These are phyloP conservation scores for Schizothorax lantsangensis DNA, from an alignment of 2,797 vertebrate species.

Conservation along the genomic window DNA sequence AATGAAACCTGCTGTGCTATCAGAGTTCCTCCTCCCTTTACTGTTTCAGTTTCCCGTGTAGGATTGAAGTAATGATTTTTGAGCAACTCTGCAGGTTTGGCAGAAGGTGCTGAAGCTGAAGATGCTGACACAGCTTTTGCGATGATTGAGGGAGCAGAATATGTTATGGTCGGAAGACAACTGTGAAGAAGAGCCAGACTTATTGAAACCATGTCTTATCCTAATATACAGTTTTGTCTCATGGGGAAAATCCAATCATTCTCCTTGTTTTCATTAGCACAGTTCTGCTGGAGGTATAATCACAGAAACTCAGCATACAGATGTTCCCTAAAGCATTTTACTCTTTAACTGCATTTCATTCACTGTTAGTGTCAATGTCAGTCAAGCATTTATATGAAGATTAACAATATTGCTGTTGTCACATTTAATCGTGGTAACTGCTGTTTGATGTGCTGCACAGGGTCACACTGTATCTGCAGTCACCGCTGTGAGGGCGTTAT, in stretches of 20 bases:
- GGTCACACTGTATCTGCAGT: neutral
- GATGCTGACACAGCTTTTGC: conserved; percentile 34
- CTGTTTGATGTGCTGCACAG: conserved; percentile 7
- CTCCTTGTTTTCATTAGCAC: conserved; percentile 10
- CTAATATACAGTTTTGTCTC: neutral
- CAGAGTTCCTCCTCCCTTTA: conserved; percentile 10
- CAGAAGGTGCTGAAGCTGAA: conserved; percentile 27
- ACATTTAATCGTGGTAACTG: conserved; percentile 25
- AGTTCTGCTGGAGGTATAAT: conserved; percentile 14
- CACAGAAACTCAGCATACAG: conserved; percentile 7
- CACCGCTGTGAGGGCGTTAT: neutral
- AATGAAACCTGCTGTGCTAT: conserved; percentile 48
- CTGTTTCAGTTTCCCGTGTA: conserved; percentile 11
- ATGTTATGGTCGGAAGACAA: neutral
- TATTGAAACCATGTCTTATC: neutral
- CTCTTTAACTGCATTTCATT: conserved; percentile 27
- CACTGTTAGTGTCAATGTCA: conserved; percentile 31
- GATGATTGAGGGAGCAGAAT: conserved; percentile 25
- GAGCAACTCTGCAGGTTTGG: conserved; percentile 39
- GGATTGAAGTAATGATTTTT: conserved; percentile 36
- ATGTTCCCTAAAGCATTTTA: conserved; percentile 24
- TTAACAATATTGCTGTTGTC: conserved; percentile 44
- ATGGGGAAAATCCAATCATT: neutral
- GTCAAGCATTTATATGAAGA: conserved; percentile 34
- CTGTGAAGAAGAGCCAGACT: conserved; percentile 2